phyloP scores from a whole-genome alignment of 1,140 invertebrate genomes.

The Bombyx mandarina region DNA sequence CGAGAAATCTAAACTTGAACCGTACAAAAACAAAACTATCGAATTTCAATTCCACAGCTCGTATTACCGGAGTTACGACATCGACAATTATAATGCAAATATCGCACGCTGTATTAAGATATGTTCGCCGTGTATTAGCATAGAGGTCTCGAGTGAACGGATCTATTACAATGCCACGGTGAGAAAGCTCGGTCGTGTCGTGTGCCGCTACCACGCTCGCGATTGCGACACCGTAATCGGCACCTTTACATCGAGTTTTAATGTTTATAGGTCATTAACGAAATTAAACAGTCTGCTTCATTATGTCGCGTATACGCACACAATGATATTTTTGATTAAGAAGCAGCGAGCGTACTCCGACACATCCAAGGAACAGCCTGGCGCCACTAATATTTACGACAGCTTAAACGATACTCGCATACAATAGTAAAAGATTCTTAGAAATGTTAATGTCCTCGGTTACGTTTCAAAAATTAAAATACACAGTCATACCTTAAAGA shows the following conservation, averaged over 20 bases:
- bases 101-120: not conserved
- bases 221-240: slow-evolving; percentile 46
- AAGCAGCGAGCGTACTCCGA: too few species aligned
- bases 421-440: too few species aligned
- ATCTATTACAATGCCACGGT: slow-evolving; percentile 45
- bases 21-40: slow-evolving; percentile 1
- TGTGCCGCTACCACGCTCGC: slow-evolving; percentile 31
- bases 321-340: too few species aligned
- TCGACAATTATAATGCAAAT: too few species aligned
- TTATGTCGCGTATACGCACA: too few species aligned
- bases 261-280: too few species aligned
- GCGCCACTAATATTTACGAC: too few species aligned
- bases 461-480: slow-evolving; percentile 20
- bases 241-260: slow-evolving; percentile 7
- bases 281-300: too few species aligned
- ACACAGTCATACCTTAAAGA: slow-evolving; percentile 7
- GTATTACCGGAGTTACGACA: too few species aligned
- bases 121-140: slow-evolving; percentile 16
- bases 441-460: not conserved
- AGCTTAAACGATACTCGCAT: too few species aligned
- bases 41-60: not conserved
- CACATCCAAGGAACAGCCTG: too few species aligned
- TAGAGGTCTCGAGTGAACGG: slow-evolving; percentile 50
- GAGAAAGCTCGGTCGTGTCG: slow-evolving; percentile 44
- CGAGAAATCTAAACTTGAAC: not conserved